These are phyloP conservation scores for Kryptopterus vitreolus DNA, from an alignment of 2,797 vertebrate species.

Conservation along the genomic window DNA sequence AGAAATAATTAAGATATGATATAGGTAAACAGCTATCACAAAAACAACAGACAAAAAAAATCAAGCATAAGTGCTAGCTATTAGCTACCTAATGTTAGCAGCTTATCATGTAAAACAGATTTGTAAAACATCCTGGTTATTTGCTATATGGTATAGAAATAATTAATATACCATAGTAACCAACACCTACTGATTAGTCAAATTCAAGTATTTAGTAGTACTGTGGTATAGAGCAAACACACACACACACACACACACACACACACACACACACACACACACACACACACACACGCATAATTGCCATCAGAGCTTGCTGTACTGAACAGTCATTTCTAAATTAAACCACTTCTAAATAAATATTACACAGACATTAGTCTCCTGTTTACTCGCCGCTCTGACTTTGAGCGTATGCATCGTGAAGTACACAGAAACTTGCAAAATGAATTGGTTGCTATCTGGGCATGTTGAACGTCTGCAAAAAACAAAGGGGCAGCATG, in stretches of 20 bases:
- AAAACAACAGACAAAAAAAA: too few species aligned
- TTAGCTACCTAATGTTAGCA: too few species aligned
- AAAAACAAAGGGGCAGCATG: neutral
- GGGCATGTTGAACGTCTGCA: neutral
- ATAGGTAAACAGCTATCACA: too few species aligned
- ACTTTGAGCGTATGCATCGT: slow-evolving; percentile 20
- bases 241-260: too few species aligned
- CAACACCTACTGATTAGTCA: neutral
- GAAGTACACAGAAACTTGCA: neutral
- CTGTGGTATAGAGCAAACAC: neutral
- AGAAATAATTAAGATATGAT: too few species aligned
- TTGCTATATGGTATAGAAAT: too few species aligned
- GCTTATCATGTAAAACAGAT: too few species aligned
- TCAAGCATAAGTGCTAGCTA: too few species aligned
- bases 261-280: too few species aligned
- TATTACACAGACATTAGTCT: slow-evolving; percentile 13
- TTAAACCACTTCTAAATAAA: slow-evolving; percentile 5
- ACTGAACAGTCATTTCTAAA: slow-evolving; percentile 16
- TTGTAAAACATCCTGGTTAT: too few species aligned
- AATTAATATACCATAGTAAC: too few species aligned
- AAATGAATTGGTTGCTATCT: neutral
- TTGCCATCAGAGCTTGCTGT: neutral
- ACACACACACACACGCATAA: too few species aligned
- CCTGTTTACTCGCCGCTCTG: neutral
- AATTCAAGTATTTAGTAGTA: neutral